A percentile compares a stretch with the other conserved stretches of the same genome.
Evolutionary conservation across 2,797 vertebrate species (phyloP).

Genomic region (Dendrocincla fuliginosa): DNA sequence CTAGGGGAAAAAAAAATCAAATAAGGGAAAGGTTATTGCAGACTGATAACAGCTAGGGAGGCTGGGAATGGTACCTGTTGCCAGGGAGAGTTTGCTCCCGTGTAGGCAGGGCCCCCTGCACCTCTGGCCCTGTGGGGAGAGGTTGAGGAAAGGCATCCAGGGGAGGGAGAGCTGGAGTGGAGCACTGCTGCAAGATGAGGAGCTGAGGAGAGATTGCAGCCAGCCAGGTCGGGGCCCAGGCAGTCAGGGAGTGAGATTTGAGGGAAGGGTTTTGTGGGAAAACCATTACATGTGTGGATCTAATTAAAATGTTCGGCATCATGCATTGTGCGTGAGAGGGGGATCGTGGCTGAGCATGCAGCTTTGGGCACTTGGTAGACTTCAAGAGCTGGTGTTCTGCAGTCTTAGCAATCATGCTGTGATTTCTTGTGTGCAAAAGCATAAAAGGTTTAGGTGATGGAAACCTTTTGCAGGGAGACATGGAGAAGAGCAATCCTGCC

Average conservation of each 20-base stretch:
- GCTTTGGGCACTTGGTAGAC: neutral
- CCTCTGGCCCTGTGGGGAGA: neutral
- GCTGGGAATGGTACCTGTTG: neutral
- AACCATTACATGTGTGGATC: accelerated
- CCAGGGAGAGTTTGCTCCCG: constrained; percentile 14
- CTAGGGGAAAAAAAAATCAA: neutral
- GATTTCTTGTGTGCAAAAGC: neutral
- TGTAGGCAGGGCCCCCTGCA: neutral
- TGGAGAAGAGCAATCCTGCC: neutral
- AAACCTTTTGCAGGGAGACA: neutral
- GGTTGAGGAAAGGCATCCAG: neutral
- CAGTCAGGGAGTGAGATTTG: neutral
- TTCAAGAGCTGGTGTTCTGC: neutral
- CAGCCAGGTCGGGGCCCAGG: neutral
- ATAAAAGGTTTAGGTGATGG: neutral
- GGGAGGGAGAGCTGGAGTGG: neutral
- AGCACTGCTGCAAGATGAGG: neutral
- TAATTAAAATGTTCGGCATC: neutral
- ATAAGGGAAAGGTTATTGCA: constrained; percentile 34
- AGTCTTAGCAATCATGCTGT: neutral
- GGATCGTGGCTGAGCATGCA: accelerated
- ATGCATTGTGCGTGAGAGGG: accelerated
- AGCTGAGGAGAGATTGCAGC: neutral
- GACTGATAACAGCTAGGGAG: constrained; percentile 40
- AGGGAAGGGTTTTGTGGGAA: neutral